Conservation (phyloP, 2,113 vertebrate species). For the Dryoscopus gambensis region DNA sequence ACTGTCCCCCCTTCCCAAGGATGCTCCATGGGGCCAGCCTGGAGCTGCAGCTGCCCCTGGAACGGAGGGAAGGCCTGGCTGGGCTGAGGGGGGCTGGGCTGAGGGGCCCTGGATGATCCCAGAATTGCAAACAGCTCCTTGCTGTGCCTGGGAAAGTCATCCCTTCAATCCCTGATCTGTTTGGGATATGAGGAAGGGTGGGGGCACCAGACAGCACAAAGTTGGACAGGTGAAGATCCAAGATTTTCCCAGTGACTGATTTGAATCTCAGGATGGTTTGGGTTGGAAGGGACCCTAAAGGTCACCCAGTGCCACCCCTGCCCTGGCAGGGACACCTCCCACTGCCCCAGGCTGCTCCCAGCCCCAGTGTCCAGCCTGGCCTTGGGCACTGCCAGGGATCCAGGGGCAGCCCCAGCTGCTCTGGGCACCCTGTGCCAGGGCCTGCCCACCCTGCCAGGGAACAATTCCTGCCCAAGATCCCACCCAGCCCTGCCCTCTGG, state of each 20-base stretch:
- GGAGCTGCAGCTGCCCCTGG: neutral
- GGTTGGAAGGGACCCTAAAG: rapidly evolving
- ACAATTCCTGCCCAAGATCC: neutral
- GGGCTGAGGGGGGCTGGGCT: neutral
- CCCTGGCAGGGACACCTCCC: neutral
- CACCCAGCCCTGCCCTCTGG: neutral
- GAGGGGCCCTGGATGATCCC: neutral
- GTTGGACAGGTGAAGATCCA: neutral
- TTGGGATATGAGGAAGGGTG: rapidly evolving
- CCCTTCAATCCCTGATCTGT: neutral
- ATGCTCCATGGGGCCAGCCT: neutral
- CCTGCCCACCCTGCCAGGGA: neutral
- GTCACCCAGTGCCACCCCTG: rapidly evolving
- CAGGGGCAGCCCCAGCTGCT: neutral
- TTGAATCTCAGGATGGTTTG: neutral
- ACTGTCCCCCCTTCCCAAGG: neutral
- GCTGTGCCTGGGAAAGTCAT: neutral
- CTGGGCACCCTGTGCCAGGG: neutral
- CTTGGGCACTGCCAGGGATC: neutral
- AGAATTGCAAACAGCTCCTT: neutral
- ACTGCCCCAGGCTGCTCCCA: neutral
- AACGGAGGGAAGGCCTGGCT: neutral
- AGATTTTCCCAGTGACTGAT: neutral
- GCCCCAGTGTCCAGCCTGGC: neutral
- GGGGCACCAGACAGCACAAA: neutral